Percentiles rank a stretch among this genome's conserved stretches.
Evolutionary conservation across 2,797 vertebrate genomes (phyloP).

Genomic region (Lithobates pipiens): DNA sequence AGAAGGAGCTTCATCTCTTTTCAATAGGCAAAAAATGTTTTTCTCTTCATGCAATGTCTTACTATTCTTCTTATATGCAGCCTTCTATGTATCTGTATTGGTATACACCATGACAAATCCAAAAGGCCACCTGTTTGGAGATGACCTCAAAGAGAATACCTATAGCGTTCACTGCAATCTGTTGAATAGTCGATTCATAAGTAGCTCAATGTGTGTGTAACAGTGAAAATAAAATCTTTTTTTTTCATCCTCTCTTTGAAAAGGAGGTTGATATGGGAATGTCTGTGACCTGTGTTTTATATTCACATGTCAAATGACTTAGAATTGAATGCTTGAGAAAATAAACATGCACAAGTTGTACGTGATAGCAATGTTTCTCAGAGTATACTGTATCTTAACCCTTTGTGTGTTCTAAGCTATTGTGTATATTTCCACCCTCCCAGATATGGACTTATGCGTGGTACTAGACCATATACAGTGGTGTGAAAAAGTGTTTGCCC

Average conservation of each 20-base stretch:
- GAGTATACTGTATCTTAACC: no score
- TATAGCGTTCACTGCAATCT: neutral
- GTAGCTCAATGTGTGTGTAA: neutral
- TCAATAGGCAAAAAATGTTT: neutral
- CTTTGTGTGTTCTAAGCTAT: no score
- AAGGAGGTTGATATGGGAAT: neutral
- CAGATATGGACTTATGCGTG: no score
- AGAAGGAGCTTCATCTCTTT: neutral
- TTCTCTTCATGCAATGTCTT: neutral
- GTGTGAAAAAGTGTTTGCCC: no score
- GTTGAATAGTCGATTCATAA: conserved; percentile 1
- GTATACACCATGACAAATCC: neutral
- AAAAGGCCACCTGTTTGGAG: conserved; percentile 31
- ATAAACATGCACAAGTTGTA: conserved; percentile 11
- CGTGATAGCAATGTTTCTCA: neutral
- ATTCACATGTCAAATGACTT: conserved; percentile 19
- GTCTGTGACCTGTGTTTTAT: conserved; percentile 28
- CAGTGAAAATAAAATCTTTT: conserved; percentile 15
- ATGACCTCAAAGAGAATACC: neutral
- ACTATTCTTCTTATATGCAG: conserved; percentile 13
- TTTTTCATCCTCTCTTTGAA: neutral
- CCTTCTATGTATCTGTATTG: neutral
- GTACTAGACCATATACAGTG: no score
- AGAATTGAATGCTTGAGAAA: conserved; percentile 21
- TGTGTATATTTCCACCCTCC: no score